Base-by-base conservation (phyloP, 1,140 invertebrate species). In the Marisa cornuarietis region DNA sequence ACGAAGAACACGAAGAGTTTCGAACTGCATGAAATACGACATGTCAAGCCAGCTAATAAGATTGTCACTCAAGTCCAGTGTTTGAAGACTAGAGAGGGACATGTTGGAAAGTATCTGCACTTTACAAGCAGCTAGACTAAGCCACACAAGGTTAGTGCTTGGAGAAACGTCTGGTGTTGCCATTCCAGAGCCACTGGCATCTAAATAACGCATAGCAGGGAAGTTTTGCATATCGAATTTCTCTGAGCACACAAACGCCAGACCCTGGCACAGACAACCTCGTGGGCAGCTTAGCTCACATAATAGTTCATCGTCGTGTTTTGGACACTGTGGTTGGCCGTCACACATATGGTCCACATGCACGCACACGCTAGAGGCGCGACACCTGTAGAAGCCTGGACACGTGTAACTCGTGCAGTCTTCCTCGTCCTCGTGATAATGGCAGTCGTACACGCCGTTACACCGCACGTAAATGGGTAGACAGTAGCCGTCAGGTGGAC, bases 251-350 rank as follows among this genome's bases (percentile, higher is more conserved):
- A 26, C 63, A 22, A 74, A 49, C 11, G 71, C 24, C 52, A 31
- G 54, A 74, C 58, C 71, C 68, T n/a, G 31, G 49, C 72, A 82
- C 14, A 49, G n/a, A 63, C 77, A 82, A 31, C 42, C 69, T 88
- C 51, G 84, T 90, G 65, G 65, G 22, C 65, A 68, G 65, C 26
- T 31, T 0, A 31, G n/a, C 65, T 77, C 26, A 73, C 74, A 82
- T 10, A 79, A 69, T 58, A 71, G n/a, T 49, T 80, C 78, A 24
- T 82, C 71, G 26, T 79, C 78, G 62, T 61, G 52, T 42, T 78
- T 58, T 62, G 74, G 79, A 74, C 73, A 80, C 52, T 81, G 51
- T 52, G 26, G 51, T n/a, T 20, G 20, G 10, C 54, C 63, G 77
- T 73, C 71, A n/a, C 72, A 75, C 2, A 80, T n/a, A 22, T 74